Percentiles rank a stretch among this genome's conserved stretches.
Conservation (phyloP, 2,888 invertebrate genomes). For the Andricus curvator region DNA sequence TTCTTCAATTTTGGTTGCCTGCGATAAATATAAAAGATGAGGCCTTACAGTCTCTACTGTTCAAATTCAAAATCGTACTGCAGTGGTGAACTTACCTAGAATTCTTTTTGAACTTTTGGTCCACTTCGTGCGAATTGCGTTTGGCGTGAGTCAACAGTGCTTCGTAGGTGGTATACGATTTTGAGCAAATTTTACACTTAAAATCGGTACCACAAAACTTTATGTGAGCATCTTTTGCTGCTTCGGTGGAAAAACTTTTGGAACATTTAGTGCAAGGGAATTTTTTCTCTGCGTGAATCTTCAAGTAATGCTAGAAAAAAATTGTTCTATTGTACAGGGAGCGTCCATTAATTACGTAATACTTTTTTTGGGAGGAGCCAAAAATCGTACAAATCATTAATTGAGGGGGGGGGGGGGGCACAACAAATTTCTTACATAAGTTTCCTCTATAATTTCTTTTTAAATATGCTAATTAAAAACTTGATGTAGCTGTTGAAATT, state of each 20-base stretch:
- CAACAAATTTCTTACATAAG: too few relatives aligned
- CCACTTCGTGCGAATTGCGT: slow-evolving; percentile 69
- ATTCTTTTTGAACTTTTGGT: slow-evolving; percentile 70
- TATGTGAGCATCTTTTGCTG: slow-evolving; percentile 74
- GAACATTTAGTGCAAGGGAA: slow-evolving; percentile 73
- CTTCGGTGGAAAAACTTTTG: slow-evolving; percentile 76
- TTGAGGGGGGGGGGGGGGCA: too few relatives aligned
- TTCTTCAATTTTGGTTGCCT: slow-evolving; percentile 8
- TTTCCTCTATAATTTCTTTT: too few relatives aligned
- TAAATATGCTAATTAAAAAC: too few relatives aligned
- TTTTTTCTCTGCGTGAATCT: slow-evolving; percentile 77
- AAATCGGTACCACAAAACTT: slow-evolving; percentile 76
- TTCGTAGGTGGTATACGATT: slow-evolving; percentile 74
- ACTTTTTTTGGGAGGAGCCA: too few relatives aligned
- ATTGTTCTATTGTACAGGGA: too few relatives aligned
- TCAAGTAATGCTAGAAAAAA: slow-evolving; percentile 75
- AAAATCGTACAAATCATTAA: too few relatives aligned
- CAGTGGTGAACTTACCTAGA: slow-evolving; percentile 60
- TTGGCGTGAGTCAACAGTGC: slow-evolving; percentile 77
- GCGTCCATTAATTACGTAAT: too few relatives aligned
- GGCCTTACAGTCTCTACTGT: neutral
- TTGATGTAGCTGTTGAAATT: too few relatives aligned
- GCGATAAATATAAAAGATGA: neutral
- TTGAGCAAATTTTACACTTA: slow-evolving; percentile 70
- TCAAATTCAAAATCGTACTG: neutral